Base-by-base conservation (phyloP, 2,888 invertebrate genomes). In the Zygaena filipendulae region DNA sequence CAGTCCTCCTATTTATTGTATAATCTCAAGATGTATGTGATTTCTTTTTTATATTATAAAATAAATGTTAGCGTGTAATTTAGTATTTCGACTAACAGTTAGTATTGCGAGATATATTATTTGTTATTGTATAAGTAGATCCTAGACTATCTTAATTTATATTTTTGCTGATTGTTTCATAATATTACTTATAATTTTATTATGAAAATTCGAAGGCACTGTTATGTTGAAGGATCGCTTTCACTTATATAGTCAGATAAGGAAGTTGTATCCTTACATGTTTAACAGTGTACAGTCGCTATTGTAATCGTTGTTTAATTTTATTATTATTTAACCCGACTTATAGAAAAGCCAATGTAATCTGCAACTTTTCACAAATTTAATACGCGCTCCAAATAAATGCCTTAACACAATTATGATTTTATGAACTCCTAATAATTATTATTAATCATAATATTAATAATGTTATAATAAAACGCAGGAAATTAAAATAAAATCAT, bases 21-120 rank as follows among this genome's bases (percentile, higher is more conserved):
- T n/a, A 66, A 71, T 74, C 66, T 72, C 72, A 67, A 74, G 61
- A 66, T 72, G 59, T 64, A 67, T 68, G 75, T 75, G 75, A 74
- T 75, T 72, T 67, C n/a, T 52, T 58, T 61, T 61, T 58, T 62
- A 61, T 58, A 56, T 48, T n/a, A n/a, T n/a, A n/a, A n/a, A n/a
- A n/a, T n/a, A n/a, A n/a, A n/a, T n/a, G n/a, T n/a, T 74, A 71
- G 67, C 40, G 40, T 36, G 42, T 69, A 75, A n/a, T n/a, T n/a
- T n/a, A 74, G 72, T 36, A 16, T 7, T 54, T 46, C 45, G 27
- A 70, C 70, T 72, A 74, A 72, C 70, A 49, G 38, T 46, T 34
- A 40, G 29, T 19, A 27, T 30, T 33, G 22, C 35, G 30, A 36
- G 33, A 30, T 43, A 44, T 16, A 7, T 7, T 4, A n/a, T n/a